Evolutionary conservation across 30 jellyfish, hydroid and myxozoan species (phyloP), one percentile per base, ranked within the genome.

Genomic region (Sanderia malayensis): DNA sequence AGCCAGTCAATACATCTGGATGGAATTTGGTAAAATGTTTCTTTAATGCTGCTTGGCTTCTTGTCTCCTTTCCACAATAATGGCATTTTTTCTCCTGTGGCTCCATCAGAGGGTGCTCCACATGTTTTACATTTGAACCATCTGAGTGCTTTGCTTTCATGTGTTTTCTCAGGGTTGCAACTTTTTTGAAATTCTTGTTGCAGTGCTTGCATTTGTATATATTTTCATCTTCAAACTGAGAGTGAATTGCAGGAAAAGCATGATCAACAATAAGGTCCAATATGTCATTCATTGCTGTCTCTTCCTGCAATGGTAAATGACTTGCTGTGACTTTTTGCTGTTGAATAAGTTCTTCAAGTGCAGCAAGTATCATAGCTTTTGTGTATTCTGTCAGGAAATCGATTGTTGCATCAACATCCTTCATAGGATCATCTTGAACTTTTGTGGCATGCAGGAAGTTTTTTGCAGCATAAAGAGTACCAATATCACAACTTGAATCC

Each of bases 381-480:
- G 73, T 60, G 49, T 60, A 60, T 31, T 60, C 49, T 27, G 49
- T 60, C 45, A 60, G 73, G 45, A 60, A 60, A 27, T 69, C 81
- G 15, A 44, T 49, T 15, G 70, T 26, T 22, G 81, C 81, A 44
- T 69, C 70, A 69, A 46, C 70, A 69, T 49, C 67, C 17, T 69
- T 27, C 81, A 69, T 46, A 49, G 81, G 81, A 46, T 69, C 70
- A 26, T 46, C 55, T 47, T 25, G 67, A 46, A 44, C 69, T 19
- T 69, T 69, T 69, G 55, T 46, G 55, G 81, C 81, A 49, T 69
- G 67, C 70, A 46, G 55, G 34, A 65, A 65, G 77, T 65, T 65
- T 30, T 34, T 31, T 65, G 77, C 77, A 30, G 59, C 61, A 22
- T 65, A 65, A 65, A 65, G 77, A 30, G 61, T 65, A 34, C 77